These are phyloP conservation scores for Epirrhoe alternata DNA, from an alignment of 2,888 invertebrate genomes.

Conservation along the genomic window DNA sequence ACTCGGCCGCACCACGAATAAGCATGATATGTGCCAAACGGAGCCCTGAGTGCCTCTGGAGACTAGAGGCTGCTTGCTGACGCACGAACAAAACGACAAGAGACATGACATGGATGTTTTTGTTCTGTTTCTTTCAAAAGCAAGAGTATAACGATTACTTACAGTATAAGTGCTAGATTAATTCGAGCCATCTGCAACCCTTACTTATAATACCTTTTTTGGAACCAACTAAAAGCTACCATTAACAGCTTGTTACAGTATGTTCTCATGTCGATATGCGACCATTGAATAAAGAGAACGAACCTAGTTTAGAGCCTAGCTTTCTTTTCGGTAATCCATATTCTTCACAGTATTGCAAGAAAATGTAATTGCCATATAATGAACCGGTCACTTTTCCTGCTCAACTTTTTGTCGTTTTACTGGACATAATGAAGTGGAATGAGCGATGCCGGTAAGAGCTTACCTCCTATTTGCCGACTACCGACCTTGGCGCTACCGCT, in stretches of 20 bases:
- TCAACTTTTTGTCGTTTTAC: neutral
- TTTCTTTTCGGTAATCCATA: too few species aligned
- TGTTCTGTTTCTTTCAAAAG: neutral
- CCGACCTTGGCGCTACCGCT: slow-evolving; percentile 62
- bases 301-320: too few species aligned
- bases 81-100: neutral
- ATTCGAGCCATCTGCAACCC: too few species aligned
- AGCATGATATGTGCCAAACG: slow-evolving; percentile 48
- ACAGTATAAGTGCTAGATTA: too few species aligned
- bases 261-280: too few species aligned
- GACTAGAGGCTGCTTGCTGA: neutral
- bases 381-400: neutral
- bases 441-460: slow-evolving; percentile 28
- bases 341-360: too few species aligned
- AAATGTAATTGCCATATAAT: too few species aligned
- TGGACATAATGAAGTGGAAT: neutral
- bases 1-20: slow-evolving; percentile 40
- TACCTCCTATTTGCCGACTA: slow-evolving; percentile 47
- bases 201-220: too few species aligned
- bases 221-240: too few species aligned
- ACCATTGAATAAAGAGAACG: too few species aligned
- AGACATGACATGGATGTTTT: slow-evolving; percentile 4
- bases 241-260: too few species aligned
- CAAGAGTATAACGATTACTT: neutral
- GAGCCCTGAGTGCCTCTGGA: slow-evolving; percentile 36